Evolutionary conservation across 2,888 invertebrate species (phyloP).

Genomic region (Acanthosepion lycidas): DNA sequence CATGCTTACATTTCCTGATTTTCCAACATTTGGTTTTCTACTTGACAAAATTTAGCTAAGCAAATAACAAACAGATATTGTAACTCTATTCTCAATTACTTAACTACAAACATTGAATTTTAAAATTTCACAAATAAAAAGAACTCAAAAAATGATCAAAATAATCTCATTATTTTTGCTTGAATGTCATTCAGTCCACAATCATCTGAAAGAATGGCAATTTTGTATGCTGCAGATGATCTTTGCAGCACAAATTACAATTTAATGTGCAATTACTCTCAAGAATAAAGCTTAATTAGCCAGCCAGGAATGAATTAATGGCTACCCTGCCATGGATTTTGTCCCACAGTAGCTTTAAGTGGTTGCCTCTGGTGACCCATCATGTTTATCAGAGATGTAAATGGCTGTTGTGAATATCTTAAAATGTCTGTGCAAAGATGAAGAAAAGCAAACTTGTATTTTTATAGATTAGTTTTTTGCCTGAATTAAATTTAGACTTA

Average conservation of each 20-base stretch:
- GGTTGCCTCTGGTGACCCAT: not conserved
- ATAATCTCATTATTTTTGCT: not conserved
- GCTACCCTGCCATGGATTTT: not conserved
- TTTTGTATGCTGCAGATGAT: not conserved
- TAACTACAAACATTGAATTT: too few relatives aligned
- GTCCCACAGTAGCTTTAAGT: not conserved
- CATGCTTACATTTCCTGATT: too few relatives aligned
- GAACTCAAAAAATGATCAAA: not conserved
- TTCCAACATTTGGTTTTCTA: too few relatives aligned
- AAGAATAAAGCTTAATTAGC: not conserved
- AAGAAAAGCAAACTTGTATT: not conserved
- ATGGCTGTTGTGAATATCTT: not conserved
- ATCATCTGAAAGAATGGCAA: not conserved
- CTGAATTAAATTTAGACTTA: not conserved
- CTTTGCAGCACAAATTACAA: not conserved
- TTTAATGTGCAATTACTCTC: conserved; percentile 7
- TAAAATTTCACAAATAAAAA: too few relatives aligned
- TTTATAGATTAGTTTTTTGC: not conserved
- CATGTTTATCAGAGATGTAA: conserved; percentile 4
- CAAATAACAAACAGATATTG: too few relatives aligned
- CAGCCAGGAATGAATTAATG: not conserved
- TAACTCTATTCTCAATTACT: too few relatives aligned
- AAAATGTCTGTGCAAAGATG: not conserved
- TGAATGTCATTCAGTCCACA: not conserved
- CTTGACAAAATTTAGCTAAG: too few relatives aligned